A percentile compares a stretch with the other conserved stretches of the same genome.
Evolutionary conservation across 2,113 vertebrate genomes (phyloP).

Genomic region (Hemiscyllium ocellatum): DNA sequence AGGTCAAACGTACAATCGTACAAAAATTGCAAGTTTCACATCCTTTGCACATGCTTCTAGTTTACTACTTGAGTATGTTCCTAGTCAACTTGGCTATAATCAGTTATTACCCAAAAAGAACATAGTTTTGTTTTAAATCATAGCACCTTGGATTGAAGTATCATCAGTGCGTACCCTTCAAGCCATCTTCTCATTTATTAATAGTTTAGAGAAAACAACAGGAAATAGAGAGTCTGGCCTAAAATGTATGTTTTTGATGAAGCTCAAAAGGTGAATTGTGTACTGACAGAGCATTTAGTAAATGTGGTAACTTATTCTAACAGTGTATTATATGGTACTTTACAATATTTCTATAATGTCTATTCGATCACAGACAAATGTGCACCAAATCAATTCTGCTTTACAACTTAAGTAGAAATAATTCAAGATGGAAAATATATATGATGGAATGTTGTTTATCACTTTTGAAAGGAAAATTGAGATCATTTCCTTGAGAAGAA

Average conservation of each 20-base stretch:
- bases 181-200: not conserved
- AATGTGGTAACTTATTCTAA: not conserved
- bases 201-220: not conserved
- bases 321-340: not conserved
- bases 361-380: not conserved
- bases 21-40: slow-evolving; percentile 22
- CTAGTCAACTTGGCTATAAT: slow-evolving; percentile 14
- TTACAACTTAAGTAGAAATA: not conserved
- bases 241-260: slow-evolving; percentile 5
- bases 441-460: slow-evolving; percentile 11
- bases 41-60: not conserved
- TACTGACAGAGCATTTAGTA: not conserved
- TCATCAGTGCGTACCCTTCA: not conserved
- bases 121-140: slow-evolving; percentile 28
- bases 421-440: not conserved
- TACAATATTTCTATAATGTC: slow-evolving; percentile 4
- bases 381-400: not conserved
- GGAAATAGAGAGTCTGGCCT: not conserved
- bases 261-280: not conserved
- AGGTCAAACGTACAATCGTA: slow-evolving; percentile 22
- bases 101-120: slow-evolving; percentile 4
- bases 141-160: not conserved
- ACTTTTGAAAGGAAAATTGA: not conserved
- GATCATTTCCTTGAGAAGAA: not conserved
- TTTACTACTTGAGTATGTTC: not conserved